Percentiles rank a stretch among this genome's conserved stretches.
Evolutionary conservation across 2,888 invertebrate species (phyloP).

Genomic region (Amblyteles armatorius): DNA sequence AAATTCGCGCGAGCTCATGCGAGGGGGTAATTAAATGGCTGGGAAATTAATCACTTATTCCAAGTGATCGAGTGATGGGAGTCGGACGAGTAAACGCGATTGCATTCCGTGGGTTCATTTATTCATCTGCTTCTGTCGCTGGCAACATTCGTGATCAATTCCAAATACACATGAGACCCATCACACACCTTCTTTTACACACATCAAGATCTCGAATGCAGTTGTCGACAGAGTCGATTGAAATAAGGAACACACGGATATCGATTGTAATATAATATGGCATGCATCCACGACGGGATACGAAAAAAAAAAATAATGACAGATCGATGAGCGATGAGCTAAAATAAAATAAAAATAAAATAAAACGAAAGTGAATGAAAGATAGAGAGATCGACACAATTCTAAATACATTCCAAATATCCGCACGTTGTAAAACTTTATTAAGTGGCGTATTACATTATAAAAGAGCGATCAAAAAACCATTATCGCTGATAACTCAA

Average conservation of each 20-base stretch:
- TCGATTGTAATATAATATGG: conserved; percentile 44
- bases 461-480: conserved; percentile 38
- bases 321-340: background rate
- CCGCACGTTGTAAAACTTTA: conserved; percentile 66
- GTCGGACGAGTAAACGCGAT: background rate
- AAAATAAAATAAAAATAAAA: conserved; percentile 41
- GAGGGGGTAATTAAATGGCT: background rate
- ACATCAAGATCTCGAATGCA: too few relatives aligned
- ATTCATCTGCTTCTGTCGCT: too few relatives aligned
- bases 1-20: background rate
- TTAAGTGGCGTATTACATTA: conserved; percentile 61
- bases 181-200: too few relatives aligned
- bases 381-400: conserved; percentile 58
- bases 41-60: conserved; percentile 22
- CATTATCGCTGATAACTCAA: conserved; percentile 44
- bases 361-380: conserved; percentile 55
- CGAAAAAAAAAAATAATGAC: conserved; percentile 5
- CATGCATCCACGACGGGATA: conserved; percentile 4
- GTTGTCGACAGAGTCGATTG: too few relatives aligned
- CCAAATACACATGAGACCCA: too few relatives aligned
- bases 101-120: background rate
- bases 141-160: too few relatives aligned
- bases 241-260: background rate
- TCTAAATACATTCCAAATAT: conserved; percentile 69
- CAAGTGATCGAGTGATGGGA: conserved; percentile 7